These are phyloP conservation scores for Meteorus sp. DNA, from an alignment of 1,140 invertebrate genomes.

Conservation along the genomic window DNA sequence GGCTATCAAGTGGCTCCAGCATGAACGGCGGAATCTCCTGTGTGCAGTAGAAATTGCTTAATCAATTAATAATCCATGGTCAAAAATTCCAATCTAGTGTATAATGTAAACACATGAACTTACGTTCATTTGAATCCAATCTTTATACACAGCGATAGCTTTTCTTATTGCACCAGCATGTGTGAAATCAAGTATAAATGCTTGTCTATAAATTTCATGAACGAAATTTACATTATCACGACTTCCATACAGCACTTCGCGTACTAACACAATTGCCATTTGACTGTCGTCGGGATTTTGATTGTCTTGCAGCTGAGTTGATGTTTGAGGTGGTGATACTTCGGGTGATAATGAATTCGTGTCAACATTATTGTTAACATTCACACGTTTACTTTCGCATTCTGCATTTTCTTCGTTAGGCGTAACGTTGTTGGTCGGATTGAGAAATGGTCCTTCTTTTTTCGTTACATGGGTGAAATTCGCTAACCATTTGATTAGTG, in stretches of 20 bases:
- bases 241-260: conserved; percentile 84
- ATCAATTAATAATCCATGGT: conserved; percentile 15
- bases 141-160: conserved; percentile 92
- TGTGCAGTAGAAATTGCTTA: too few relatives aligned
- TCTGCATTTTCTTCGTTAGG: conserved; percentile 50
- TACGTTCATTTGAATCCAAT: conserved; percentile 93
- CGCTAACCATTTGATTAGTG: conserved; percentile 86
- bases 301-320: conserved; percentile 47
- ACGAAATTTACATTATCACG: conserved; percentile 94
- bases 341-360: conserved; percentile 49
- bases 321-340: conserved; percentile 28
- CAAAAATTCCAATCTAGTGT: conserved; percentile 14
- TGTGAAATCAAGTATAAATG: conserved; percentile 86
- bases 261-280: conserved; percentile 66
- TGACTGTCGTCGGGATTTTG: conserved; percentile 46
- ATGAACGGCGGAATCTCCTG: conserved; percentile 83
- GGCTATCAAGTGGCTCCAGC: conserved; percentile 75
- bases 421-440: conserved; percentile 45
- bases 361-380: conserved; percentile 48
- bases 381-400: conserved; percentile 49
- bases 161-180: conserved; percentile 85
- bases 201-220: conserved; percentile 91
- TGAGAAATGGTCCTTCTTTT: conserved; percentile 59
- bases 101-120: conserved; percentile 32
- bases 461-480: conserved; percentile 78